Evolutionary conservation across 2,888 invertebrate genomes (phyloP).

Genomic region (Kuschelorhynchus macadamiae): DNA sequence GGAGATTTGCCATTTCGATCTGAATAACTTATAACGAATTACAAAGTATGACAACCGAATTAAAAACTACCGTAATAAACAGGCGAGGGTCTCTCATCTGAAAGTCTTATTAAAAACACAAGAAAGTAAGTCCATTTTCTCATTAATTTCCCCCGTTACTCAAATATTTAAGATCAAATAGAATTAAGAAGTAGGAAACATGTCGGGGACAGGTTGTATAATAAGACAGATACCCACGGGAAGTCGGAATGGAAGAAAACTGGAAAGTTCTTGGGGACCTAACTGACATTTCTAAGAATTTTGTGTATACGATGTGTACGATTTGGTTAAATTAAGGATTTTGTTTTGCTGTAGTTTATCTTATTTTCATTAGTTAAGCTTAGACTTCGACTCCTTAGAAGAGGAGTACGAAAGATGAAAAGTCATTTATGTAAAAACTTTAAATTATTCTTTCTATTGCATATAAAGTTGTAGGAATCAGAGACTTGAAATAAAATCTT

Average conservation of each 20-base stretch:
- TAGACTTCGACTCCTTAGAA: too few relatives aligned
- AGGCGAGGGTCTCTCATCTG: constrained; percentile 11
- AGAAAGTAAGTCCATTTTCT: constrained; percentile 60
- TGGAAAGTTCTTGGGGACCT: too few relatives aligned
- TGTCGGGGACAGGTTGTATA: constrained; percentile 44
- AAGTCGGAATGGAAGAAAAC: constrained; percentile 15
- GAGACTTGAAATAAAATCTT: too few relatives aligned
- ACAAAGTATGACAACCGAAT: constrained; percentile 2
- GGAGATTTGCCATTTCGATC: neutral
- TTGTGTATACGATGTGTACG: too few relatives aligned
- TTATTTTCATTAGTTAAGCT: too few relatives aligned
- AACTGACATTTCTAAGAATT: too few relatives aligned
- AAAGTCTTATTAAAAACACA: constrained; percentile 52
- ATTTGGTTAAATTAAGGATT: too few relatives aligned
- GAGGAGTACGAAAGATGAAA: too few relatives aligned
- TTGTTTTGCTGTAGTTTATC: too few relatives aligned
- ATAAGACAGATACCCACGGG: constrained; percentile 38
- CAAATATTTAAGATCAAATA: constrained; percentile 61
- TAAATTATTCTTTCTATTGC: too few relatives aligned
- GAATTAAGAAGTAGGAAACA: constrained; percentile 61
- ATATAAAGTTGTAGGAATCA: too few relatives aligned
- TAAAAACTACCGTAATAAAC: constrained; percentile 13
- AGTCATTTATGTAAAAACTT: too few relatives aligned
- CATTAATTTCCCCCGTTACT: constrained; percentile 59
- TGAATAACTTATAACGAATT: constrained; percentile 21